Evolutionary conservation across 2,113 vertebrate species (phyloP).

Genomic region (Coturnix japonica): DNA sequence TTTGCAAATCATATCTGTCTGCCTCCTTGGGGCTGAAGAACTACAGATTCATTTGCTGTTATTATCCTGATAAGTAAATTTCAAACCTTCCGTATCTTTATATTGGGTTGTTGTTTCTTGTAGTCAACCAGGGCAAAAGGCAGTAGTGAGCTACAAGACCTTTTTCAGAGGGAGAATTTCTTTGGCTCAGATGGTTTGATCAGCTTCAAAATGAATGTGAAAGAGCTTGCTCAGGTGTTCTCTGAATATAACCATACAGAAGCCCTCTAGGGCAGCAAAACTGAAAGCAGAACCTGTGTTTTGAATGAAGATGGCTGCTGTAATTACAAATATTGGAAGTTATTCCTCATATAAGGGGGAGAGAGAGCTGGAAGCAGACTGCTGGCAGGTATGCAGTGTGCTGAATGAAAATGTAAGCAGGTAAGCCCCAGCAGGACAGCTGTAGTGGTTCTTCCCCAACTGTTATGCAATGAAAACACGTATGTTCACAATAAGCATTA

Average conservation of each 20-base stretch:
- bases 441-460: neutral
- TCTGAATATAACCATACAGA: neutral
- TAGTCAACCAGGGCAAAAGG: neutral
- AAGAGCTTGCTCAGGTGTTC: neutral
- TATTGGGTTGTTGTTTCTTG: neutral
- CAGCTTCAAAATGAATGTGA: neutral
- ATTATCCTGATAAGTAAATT: neutral
- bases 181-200: neutral
- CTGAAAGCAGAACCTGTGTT: neutral
- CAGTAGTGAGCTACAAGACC: neutral
- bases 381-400: neutral
- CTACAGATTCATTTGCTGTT: neutral
- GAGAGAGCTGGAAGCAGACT: neutral
- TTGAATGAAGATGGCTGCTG: neutral
- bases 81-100: neutral
- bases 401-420: neutral
- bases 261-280: neutral
- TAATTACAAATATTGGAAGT: neutral
- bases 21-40: neutral
- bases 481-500: neutral
- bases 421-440: neutral
- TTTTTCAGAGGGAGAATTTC: neutral
- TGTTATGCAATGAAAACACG: no score
- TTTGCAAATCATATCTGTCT: rapidly evolving
- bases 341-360: neutral